Percentiles rank a stretch among this genome's conserved stretches.
Evolutionary conservation across 2,113 vertebrate genomes (phyloP).

Genomic region (Lophotis ruficrista): DNA sequence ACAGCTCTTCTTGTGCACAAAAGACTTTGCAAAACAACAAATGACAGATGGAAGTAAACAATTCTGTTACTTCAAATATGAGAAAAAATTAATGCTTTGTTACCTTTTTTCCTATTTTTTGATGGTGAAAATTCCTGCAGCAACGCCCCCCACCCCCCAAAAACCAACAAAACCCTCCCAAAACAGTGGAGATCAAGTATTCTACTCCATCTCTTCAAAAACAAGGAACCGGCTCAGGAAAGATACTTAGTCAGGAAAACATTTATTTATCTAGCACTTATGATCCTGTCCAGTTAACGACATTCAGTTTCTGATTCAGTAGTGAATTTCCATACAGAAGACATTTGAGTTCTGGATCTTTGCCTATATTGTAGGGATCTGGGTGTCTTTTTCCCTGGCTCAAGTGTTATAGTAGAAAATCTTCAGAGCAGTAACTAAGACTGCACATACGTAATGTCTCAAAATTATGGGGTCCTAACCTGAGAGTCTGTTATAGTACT

Average conservation of each 20-base stretch:
- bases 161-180: neutral
- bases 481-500: neutral
- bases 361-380: neutral
- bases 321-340: neutral
- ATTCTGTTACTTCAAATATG: neutral
- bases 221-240: neutral
- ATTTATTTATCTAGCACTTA: neutral
- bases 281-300: neutral
- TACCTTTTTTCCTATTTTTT: neutral
- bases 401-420: neutral
- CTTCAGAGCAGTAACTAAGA: neutral
- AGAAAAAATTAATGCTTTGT: neutral
- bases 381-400: neutral
- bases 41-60: neutral
- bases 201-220: neutral
- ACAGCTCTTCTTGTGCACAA: neutral
- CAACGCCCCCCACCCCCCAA: accelerated
- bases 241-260: neutral
- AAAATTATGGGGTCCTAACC: neutral
- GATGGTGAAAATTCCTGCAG: neutral
- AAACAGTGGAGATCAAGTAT: neutral
- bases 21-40: neutral
- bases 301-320: neutral
- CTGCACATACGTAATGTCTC: neutral
- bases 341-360: neutral